phyloP scores from a whole-genome alignment of 1,140 invertebrate genomes.

The Trichonephila clavata region DNA sequence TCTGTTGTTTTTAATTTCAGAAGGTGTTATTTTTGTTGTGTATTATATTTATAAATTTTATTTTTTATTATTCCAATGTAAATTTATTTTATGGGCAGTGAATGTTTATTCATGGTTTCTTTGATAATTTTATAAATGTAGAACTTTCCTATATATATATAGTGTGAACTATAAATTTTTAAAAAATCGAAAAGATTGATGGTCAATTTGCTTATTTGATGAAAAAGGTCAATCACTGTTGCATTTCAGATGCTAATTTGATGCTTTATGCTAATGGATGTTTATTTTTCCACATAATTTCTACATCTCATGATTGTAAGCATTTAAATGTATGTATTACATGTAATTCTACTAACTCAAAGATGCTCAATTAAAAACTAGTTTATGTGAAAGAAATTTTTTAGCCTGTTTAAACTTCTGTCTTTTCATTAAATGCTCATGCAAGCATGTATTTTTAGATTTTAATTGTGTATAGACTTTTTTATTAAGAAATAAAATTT shows the following conservation, averaged over 20 bases:
- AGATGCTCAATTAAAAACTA: conserved; percentile 58
- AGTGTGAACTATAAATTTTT: too few relatives aligned
- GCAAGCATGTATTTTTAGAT: conserved; percentile 57
- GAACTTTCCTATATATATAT: too few relatives aligned
- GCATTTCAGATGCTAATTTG: background rate
- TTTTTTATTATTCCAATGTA: too few relatives aligned
- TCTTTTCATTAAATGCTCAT: conserved; percentile 33
- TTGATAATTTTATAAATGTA: too few relatives aligned
- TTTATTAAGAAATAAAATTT: conserved; percentile 62
- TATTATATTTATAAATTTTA: too few relatives aligned
- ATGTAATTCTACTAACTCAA: conserved; percentile 37
- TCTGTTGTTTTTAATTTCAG: too few relatives aligned
- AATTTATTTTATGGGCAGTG: too few relatives aligned
- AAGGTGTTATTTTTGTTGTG: too few relatives aligned
- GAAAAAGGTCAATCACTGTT: background rate
- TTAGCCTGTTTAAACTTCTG: conserved; percentile 49
- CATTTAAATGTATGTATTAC: conserved; percentile 48
- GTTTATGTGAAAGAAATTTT: conserved; percentile 43
- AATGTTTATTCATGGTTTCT: too few relatives aligned
- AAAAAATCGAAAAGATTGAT: background rate
- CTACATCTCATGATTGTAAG: conserved; percentile 20
- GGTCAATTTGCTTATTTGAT: background rate
- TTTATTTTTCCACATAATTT: conserved; percentile 39
- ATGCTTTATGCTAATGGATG: conserved; percentile 20
- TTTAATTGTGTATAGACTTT: conserved; percentile 56